Base-by-base conservation (phyloP, 1,140 invertebrate species). In the Sycophaga agraensis region DNA sequence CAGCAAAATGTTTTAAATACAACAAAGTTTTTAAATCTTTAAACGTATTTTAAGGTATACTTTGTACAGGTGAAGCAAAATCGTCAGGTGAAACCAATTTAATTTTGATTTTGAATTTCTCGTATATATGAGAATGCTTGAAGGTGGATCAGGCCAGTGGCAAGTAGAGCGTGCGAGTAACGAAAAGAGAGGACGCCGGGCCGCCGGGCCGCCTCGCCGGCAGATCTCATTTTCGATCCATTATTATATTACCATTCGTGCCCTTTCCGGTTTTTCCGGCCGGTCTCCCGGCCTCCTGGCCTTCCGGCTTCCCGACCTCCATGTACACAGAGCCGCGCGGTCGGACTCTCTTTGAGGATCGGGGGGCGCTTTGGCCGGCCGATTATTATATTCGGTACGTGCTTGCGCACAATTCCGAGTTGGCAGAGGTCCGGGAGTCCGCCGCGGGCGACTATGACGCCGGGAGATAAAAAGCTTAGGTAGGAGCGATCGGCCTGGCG, bases 341-440 rank as follows among this genome's bases (percentile, higher is more conserved):
- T n/a, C n/a, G n/a, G n/a, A n/a, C n/a, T 16, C n/a, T 8, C n/a
- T 8, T 31, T 17, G 26, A 9, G 26, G n/a, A 17, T 51, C 19
- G 17, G 35, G 22, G 51, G 2, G n/a, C 19, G 28, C 42, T 5
- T 35, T 21, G 8, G 14, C 24, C 39, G 24, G 19, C 0, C 59
- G 51, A 55, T 61, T 61, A 61, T 61, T 61, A 61, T 55, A 55
- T 49, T 55, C 51, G 21, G 42, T 61, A 61, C 59, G 51, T 56
- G 59, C 45, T 62, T 49, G 24, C 51, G 43, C 45, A 35, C 53
- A 50, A 56, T 50, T 35, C 26, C 17, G n/a, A 55, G 11, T 61
- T 49, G 42, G 59, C 42, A 60, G 7, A 35, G 55, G n/a, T 17
- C n/a, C 34, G 46, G 46, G 50, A 49, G 45, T 0, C n/a, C 19